phyloP scores from a whole-genome alignment of 2,797 vertebrate species.

The Schizopygopsis pylzovi region DNA sequence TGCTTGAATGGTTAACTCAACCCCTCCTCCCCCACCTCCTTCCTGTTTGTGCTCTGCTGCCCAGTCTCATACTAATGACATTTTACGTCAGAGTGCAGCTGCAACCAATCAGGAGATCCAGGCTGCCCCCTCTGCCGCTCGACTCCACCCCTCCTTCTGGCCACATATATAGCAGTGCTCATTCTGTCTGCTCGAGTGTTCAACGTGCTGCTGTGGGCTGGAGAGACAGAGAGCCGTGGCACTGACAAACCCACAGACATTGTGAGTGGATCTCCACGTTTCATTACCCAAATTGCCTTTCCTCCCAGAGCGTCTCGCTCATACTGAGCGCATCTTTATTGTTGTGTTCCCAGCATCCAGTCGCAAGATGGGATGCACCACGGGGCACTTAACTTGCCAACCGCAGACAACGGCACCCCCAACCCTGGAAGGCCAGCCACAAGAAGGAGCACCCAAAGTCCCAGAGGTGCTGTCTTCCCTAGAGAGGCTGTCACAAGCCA shows the following conservation, averaged over 20 bases:
- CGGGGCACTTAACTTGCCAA: slow-evolving; percentile 81
- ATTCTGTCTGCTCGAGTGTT: slow-evolving; percentile 72
- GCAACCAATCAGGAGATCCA: slow-evolving; percentile 69
- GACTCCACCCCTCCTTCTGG: slow-evolving; percentile 69
- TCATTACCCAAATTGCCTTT: neutral
- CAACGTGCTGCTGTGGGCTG: slow-evolving; percentile 75
- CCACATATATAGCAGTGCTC: slow-evolving; percentile 72
- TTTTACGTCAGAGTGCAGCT: slow-evolving; percentile 70
- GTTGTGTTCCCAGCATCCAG: slow-evolving; percentile 45
- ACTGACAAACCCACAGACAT: slow-evolving; percentile 67
- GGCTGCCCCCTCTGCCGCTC: slow-evolving; percentile 64
- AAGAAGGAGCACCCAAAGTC: slow-evolving; percentile 74
- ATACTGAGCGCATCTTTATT: neutral
- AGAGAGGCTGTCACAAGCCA: slow-evolving; percentile 90
- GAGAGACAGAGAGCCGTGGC: slow-evolving; percentile 66
- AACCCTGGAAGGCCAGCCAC: slow-evolving; percentile 67
- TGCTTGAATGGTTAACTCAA: slow-evolving; percentile 67
- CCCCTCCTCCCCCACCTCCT: slow-evolving; percentile 71
- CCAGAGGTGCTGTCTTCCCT: slow-evolving; percentile 86
- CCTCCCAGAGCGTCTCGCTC: neutral
- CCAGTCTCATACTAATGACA: slow-evolving; percentile 67
- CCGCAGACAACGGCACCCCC: slow-evolving; percentile 71
- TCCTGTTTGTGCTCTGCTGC: slow-evolving; percentile 68
- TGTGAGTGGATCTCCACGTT: slow-evolving; percentile 71
- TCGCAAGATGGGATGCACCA: slow-evolving; percentile 64